phyloP scores from a whole-genome alignment of 2,113 vertebrate genomes.

The Rattus rattus region DNA sequence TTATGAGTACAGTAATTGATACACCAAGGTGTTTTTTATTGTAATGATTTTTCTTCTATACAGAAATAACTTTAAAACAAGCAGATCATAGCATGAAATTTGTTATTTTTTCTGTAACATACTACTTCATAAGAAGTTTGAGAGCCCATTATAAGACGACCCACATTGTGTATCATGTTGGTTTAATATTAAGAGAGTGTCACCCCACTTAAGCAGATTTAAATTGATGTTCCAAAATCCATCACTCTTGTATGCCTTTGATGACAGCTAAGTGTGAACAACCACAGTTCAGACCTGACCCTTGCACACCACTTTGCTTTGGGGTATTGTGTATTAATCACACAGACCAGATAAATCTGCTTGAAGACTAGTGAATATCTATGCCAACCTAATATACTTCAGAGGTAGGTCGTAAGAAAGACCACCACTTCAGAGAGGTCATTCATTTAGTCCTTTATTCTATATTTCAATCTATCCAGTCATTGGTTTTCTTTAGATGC shows the following conservation, averaged over 20 bases:
- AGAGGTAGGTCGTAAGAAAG: not conserved
- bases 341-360: not conserved
- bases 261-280: not conserved
- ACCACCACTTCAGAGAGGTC: not conserved
- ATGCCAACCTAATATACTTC: not conserved
- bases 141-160: conserved; percentile 49
- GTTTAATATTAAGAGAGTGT: conserved; percentile 56
- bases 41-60: conserved; percentile 57
- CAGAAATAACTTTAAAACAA: conserved; percentile 62
- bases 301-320: not conserved
- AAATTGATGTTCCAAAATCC: not conserved
- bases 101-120: conserved; percentile 61
- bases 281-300: conserved; percentile 1
- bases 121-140: conserved; percentile 63
- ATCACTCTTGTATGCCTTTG: not conserved
- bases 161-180: conserved; percentile 14
- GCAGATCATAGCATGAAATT: conserved; percentile 58
- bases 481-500: not conserved
- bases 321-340: not conserved
- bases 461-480: not conserved
- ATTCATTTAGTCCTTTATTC: not conserved
- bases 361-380: conserved; percentile 27
- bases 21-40: conserved; percentile 1
- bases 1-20: conserved; percentile 68
- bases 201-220: not conserved